A percentile compares a stretch with the other conserved stretches of the same genome.
Conservation (phyloP, 2,113 vertebrate species). For the Puntigrus tetrazona region DNA sequence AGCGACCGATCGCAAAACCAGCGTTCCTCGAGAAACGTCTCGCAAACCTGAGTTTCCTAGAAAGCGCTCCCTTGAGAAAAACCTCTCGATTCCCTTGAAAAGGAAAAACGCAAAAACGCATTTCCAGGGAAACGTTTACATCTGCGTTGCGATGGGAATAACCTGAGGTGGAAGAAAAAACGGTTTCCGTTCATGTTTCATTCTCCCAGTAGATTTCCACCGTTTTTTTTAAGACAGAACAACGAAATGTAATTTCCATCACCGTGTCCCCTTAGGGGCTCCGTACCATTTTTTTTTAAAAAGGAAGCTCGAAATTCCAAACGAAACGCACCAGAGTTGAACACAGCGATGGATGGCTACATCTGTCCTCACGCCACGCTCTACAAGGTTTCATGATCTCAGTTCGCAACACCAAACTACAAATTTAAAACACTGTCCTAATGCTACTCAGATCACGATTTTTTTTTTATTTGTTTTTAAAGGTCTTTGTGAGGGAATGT, state of each 20-base stretch:
- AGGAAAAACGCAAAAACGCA: background rate
- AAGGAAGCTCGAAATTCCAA: background rate
- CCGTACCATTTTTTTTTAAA: background rate
- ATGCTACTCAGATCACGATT: slow-evolving; percentile 32
- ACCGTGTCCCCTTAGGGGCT: background rate
- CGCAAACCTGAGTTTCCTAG: too few species aligned
- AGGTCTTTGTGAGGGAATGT: slow-evolving; percentile 47
- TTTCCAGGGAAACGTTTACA: background rate
- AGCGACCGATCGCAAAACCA: background rate
- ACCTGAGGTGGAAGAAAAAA: background rate
- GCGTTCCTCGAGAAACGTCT: background rate
- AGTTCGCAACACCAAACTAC: slow-evolving; percentile 22
- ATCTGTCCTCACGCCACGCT: background rate
- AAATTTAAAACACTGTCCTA: slow-evolving; percentile 34
- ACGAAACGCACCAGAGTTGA: background rate
- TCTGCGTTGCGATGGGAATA: background rate
- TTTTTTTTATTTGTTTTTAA: too few species aligned
- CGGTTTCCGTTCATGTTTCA: background rate
- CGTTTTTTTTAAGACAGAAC: background rate
- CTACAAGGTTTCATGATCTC: slow-evolving; percentile 13
- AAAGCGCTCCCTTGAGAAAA: too few species aligned
- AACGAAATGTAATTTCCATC: background rate
- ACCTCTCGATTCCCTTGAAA: too few species aligned
- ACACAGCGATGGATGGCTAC: slow-evolving; percentile 1
- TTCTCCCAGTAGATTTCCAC: background rate